Evolutionary conservation across 30 jellyfish, hydroid and myxozoan genomes (phyloP).

Genomic region (Rhopilema esculentum): DNA sequence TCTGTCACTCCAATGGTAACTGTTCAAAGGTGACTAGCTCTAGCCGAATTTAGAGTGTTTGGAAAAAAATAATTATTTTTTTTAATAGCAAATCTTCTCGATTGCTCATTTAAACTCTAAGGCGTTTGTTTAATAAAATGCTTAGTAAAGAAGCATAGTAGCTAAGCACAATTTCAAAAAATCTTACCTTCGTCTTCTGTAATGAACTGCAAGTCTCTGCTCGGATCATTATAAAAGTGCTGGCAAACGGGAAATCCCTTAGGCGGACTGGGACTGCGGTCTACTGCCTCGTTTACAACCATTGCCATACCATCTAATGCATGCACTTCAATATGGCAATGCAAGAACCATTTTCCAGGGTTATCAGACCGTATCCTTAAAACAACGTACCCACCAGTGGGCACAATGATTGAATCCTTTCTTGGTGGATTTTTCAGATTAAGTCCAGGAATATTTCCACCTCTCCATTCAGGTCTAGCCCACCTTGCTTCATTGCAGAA

Average conservation of each 20-base stretch:
- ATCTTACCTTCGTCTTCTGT: conserved; percentile 69
- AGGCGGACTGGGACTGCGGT: conserved; percentile 85
- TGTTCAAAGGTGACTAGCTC: no score
- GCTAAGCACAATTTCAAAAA: no score
- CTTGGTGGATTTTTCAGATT: conserved; percentile 85
- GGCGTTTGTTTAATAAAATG: no score
- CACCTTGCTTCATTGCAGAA: conserved; percentile 89
- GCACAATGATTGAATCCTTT: conserved; percentile 88
- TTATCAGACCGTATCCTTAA: conserved; percentile 88
- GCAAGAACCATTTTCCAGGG: conserved; percentile 98
- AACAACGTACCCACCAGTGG: conserved; percentile 96
- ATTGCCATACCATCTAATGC: conserved; percentile 97
- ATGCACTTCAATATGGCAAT: conserved; percentile 96
- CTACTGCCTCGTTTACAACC: conserved; percentile 88
- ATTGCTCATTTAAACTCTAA: no score
- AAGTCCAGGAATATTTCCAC: conserved; percentile 87
- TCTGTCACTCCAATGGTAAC: no score
- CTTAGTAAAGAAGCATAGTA: no score
- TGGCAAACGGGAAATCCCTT: conserved; percentile 90
- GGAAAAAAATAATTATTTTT: no score
- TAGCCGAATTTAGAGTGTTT: no score
- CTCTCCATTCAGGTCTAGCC: conserved; percentile 77
- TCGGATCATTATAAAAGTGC: conserved; percentile 81
- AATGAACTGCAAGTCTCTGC: conserved; percentile 81
- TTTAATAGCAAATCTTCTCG: no score